phyloP scores from a whole-genome alignment of 1,140 invertebrate species.

The Aethina tumida region DNA sequence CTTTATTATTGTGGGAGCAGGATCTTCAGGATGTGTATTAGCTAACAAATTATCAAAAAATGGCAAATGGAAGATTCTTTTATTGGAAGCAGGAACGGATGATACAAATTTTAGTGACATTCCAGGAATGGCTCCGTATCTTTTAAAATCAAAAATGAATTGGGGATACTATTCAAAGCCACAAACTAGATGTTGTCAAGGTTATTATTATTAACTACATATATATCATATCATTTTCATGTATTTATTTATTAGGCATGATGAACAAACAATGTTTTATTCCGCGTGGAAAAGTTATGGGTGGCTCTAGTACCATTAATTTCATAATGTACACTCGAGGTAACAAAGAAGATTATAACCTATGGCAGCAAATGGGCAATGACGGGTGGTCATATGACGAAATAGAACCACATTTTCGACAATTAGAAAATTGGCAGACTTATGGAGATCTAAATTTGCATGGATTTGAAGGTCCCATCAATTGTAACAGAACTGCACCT shows the following conservation, averaged over 20 bases:
- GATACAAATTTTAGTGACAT: conserved; percentile 58
- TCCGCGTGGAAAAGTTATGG: conserved; percentile 53
- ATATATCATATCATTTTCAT: conserved; percentile 4
- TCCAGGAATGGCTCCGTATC: conserved; percentile 61
- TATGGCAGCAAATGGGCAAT: conserved; percentile 63
- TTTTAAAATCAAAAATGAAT: conserved; percentile 76
- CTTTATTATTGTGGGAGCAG: conserved; percentile 70
- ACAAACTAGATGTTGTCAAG: conserved; percentile 2
- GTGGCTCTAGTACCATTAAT: conserved; percentile 72
- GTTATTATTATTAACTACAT: no score
- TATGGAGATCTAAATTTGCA: conserved; percentile 40
- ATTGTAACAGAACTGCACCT: conserved; percentile 13
- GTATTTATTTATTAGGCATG: no score
- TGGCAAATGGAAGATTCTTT: conserved; percentile 54
- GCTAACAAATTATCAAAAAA: conserved; percentile 65
- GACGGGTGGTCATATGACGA: conserved; percentile 72
- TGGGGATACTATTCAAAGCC: conserved; percentile 68
- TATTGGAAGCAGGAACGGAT: conserved; percentile 68
- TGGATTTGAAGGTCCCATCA: conserved; percentile 44
- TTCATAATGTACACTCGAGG: conserved; percentile 83
- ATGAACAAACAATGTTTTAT: conserved; percentile 43
- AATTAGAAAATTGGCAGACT: conserved; percentile 61
- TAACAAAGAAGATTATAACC: conserved; percentile 49
- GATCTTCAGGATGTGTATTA: conserved; percentile 70
- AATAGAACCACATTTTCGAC: conserved; percentile 71